Evolutionary conservation across 2,113 vertebrate species (phyloP).

Genomic region (Corythoichthys intestinalis): DNA sequence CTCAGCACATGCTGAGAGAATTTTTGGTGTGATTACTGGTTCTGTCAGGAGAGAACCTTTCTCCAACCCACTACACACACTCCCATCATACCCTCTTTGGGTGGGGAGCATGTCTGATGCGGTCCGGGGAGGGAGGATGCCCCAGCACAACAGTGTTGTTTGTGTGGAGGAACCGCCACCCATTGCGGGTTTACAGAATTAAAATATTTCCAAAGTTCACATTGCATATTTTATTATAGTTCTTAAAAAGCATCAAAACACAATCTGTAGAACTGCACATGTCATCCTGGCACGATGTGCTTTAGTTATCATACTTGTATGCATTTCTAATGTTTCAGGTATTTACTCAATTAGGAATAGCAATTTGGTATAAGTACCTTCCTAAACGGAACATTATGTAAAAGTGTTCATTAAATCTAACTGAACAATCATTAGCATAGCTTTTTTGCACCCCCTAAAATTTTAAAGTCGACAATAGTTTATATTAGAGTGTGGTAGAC

Average conservation of each 20-base stretch:
- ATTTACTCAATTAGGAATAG: background rate
- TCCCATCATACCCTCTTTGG: background rate
- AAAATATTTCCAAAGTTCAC: background rate
- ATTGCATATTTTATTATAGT: background rate
- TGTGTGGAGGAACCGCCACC: background rate
- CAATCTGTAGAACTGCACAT: background rate
- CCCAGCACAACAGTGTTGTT: conserved; percentile 18
- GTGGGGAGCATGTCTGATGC: conserved; percentile 42
- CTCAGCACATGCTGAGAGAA: background rate
- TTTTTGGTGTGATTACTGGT: background rate
- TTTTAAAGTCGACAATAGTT: background rate
- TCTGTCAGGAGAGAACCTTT: conserved; percentile 4
- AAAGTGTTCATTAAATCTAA: background rate
- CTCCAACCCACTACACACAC: conserved; percentile 4
- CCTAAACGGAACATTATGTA: background rate
- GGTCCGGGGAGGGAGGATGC: conserved; percentile 43
- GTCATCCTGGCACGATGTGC: background rate
- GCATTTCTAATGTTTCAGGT: background rate
- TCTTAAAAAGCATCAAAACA: background rate
- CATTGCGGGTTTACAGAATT: background rate
- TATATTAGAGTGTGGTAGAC: background rate
- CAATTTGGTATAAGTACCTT: background rate
- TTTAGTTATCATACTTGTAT: background rate
- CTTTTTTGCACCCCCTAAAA: background rate
- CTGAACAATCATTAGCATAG: background rate